Base-by-base conservation (phyloP, 2,888 invertebrate genomes). In the Arrhopalites spinosus region DNA sequence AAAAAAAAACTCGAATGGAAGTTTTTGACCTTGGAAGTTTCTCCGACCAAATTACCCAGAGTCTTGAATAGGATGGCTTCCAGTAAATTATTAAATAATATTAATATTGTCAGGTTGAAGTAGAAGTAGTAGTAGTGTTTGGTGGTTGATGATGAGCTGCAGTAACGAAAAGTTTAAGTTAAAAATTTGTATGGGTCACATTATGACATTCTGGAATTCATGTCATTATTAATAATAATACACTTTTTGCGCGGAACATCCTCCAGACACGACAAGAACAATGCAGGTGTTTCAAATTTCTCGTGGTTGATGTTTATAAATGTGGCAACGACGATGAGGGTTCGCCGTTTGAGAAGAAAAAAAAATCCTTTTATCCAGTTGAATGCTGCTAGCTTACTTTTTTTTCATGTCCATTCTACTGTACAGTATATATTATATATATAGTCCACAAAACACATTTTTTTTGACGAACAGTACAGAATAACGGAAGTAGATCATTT, bases 401-500 rank as follows among this genome's bases (percentile, higher is more conserved):
- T 36, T 36, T 36, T 11, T 11, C 36, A 36, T 36, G 15, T 64
- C 20, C 25, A 17, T 64, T 36, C 36, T 36, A 29, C 15, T 36
- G 17, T 67, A 36, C 25, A 25, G 36, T 66, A 68, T 17, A 27
- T 50, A 27, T 2, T 68, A 47, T 50, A 20, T 68, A 23, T 15
- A n/a, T 1, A 36, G 20, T 50, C 20, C 8, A 68, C 25, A 27
- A 50, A 50, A 68, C 36, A 36, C 36, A 36, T 11, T 7, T 36
- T 36, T 63, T 27, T n/a, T n/a, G 63, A 29, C n/a, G 63, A 63
- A 36, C 11, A 56, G 70, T 59, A 59, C 59, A 17, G 20, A 27
- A 59, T 59, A 27, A 70, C 70, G 59, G 53, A 70, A 70, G 70
- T 59, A 70, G 36, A 70, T 70, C 50, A 70, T 70, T 70, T 70